These are phyloP conservation scores for Eulemur albifrons DNA, from an alignment of 2,797 vertebrate species.

Conservation along the genomic window DNA sequence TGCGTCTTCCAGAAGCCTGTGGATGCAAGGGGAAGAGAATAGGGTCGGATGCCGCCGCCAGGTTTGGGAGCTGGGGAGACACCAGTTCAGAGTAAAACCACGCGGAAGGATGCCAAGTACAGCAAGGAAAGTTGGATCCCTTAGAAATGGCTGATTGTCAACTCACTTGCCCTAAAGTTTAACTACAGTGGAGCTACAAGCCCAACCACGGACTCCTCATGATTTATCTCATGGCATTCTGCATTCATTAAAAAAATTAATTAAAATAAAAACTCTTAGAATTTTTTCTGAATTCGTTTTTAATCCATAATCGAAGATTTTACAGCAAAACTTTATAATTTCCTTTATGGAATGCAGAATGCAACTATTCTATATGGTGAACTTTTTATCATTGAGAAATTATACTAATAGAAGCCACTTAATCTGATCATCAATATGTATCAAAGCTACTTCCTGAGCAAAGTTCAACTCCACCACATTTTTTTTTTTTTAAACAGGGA, in stretches of 20 bases:
- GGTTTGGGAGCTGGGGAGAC: not conserved
- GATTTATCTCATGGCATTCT: not conserved
- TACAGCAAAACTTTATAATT: not conserved
- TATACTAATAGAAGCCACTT: not conserved
- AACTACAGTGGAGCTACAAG: not conserved
- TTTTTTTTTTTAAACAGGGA: not conserved
- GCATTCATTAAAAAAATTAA: not conserved
- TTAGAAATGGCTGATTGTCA: not conserved
- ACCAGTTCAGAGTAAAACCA: not conserved
- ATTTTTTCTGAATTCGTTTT: not conserved
- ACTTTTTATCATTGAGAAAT: not conserved
- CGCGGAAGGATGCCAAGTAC: no score
- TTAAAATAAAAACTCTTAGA: not conserved
- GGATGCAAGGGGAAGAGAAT: not conserved
- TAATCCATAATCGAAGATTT: not conserved
- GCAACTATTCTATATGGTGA: not conserved
- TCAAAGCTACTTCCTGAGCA: not conserved
- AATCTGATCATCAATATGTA: not conserved
- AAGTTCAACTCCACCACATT: not conserved
- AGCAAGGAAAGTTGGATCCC: not conserved
- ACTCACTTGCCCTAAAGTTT: accelerated
- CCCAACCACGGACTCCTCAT: not conserved
- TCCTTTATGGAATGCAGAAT: not conserved
- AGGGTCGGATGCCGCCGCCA: accelerated
- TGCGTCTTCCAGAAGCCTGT: not conserved